Percentiles rank a stretch among this genome's conserved stretches.
Conservation (phyloP, 2,797 vertebrate genomes). For the Sebastiscus albofasciatus region DNA sequence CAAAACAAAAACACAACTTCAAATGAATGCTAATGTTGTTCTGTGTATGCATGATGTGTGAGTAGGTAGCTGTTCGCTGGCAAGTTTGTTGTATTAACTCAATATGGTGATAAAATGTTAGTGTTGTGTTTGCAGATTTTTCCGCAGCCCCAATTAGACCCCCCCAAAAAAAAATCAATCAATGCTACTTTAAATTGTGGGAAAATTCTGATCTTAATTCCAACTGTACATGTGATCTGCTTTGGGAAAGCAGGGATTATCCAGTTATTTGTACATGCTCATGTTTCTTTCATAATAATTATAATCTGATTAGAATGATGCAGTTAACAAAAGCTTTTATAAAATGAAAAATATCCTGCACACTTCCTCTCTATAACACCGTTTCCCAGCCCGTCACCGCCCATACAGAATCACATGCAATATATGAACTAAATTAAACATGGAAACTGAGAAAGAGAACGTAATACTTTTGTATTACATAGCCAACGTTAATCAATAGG, state of each 20-base stretch:
- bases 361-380: background rate
- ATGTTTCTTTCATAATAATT: conserved; percentile 11
- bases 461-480: background rate
- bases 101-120: background rate
- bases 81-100: background rate
- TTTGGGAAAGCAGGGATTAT: conserved; percentile 26
- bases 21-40: background rate
- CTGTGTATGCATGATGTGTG: background rate
- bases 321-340: background rate
- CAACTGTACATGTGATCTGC: conserved; percentile 27
- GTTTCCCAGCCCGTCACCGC: background rate
- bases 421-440: background rate
- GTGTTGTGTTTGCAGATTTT: background rate
- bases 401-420: background rate
- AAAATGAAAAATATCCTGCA: background rate
- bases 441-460: background rate
- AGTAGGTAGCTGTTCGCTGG: background rate
- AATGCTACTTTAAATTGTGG: background rate
- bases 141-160: too few species aligned
- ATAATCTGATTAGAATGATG: conserved; percentile 24
- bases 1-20: background rate
- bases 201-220: conserved; percentile 16
- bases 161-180: background rate
- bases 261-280: conserved; percentile 7
- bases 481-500: background rate